These are phyloP conservation scores for Tragelaphus imberbis DNA, from an alignment of 2,113 vertebrate genomes.

Conservation along the genomic window DNA sequence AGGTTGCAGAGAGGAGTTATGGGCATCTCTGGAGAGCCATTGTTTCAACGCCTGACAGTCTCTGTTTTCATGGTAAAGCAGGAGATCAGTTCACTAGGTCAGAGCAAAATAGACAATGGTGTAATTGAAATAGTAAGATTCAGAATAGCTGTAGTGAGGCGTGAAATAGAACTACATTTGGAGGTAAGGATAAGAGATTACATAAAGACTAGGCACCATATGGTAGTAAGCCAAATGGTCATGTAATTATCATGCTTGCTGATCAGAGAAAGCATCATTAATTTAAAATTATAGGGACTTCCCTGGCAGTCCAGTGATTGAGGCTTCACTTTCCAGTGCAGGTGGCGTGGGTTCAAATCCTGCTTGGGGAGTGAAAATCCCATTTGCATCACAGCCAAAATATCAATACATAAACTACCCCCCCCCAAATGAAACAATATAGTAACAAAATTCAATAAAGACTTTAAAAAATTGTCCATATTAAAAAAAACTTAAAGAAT, in stretches of 20 bases:
- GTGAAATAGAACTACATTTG: neutral
- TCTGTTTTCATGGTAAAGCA: neutral
- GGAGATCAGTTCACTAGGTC: neutral
- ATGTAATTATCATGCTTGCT: neutral
- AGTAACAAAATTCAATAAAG: neutral
- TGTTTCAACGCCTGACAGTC: neutral
- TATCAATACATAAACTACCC: neutral
- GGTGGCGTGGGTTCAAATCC: neutral
- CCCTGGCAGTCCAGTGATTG: neutral
- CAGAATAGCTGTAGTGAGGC: neutral
- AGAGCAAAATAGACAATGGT: neutral
- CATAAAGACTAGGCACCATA: neutral
- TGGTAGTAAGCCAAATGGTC: neutral
- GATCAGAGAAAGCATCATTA: neutral
- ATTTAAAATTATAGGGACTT: neutral
- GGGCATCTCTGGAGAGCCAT: neutral
- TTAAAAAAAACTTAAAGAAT: neutral
- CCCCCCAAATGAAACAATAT: neutral
- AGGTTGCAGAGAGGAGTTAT: neutral
- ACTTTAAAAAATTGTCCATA: neutral
- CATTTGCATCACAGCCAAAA: neutral
- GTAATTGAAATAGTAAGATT: neutral
- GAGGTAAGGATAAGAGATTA: neutral
- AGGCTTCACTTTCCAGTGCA: neutral
- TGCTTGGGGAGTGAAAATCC: neutral